Evolutionary conservation across 2,113 vertebrate genomes (phyloP), one percentile per base, ranked within the genome.

Genomic region (Rhabdornis inornatus): DNA sequence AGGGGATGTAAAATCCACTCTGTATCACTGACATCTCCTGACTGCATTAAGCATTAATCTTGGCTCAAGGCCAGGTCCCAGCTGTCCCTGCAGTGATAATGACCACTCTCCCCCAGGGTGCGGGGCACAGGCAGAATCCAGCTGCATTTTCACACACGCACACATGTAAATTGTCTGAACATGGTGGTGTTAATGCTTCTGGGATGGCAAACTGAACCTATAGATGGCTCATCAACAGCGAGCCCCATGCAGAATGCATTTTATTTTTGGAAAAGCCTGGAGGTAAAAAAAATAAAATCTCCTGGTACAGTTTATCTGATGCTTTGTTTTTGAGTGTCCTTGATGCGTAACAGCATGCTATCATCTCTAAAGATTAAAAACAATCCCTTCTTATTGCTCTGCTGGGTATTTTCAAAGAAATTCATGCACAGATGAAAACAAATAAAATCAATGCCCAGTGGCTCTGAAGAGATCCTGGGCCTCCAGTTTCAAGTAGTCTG

Each of bases 291-390:
- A 25, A 55, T 1, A 69, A 86, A 76, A 61, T 85, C 91, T 95
- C 91, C 82, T 59, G 75, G 59, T 85, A 79, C 89, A 74, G 78
- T 92, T 95, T 94, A 95, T 89, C 74, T 76, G 69, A 82, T 79
- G 91, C 72, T 89, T 95, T 94, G 74, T 91, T 95, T 95, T 87
- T 72, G 87, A 94, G 87, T 55, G 95, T 89, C 91, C 96, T 95
- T 91, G 94, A 95, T 92, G 93, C 78, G 42, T 79, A 87, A 89
- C 84, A 95, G 87, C 91, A 94, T 76, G 93, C 78, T 91, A 92
- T 89, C 93, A 91, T 94, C 95, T 91, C 87, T 89, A 69, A 94
- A 95, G 95, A 97, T 96, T 94, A 96, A 95, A 95, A 95, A 39
- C 91, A 95, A 97, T 92, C 83, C 93, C 91, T 94, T 91, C 91